Conservation (phyloP, 1,140 invertebrate genomes). For the Achroia grisella region DNA sequence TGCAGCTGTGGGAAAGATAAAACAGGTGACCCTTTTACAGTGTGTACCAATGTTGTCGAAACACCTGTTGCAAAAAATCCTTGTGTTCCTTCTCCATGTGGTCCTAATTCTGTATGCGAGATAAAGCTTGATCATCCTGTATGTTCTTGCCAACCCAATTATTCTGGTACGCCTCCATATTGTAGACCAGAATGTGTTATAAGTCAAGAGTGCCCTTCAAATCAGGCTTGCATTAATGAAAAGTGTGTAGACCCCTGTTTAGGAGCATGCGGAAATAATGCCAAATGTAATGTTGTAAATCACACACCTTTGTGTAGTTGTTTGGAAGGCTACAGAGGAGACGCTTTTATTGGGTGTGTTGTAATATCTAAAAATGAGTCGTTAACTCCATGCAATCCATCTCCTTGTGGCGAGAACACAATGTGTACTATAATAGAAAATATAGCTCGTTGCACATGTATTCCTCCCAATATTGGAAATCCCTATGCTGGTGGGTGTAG, state of each 20-base stretch:
- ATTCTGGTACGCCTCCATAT: slow-evolving; percentile 81
- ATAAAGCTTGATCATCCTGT: slow-evolving; percentile 84
- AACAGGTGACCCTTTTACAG: slow-evolving; percentile 86
- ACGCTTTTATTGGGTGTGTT: slow-evolving; percentile 86
- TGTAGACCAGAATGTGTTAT: slow-evolving; percentile 85
- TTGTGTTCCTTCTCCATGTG: slow-evolving; percentile 87
- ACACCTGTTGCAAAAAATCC: slow-evolving; percentile 75
- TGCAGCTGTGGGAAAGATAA: slow-evolving; percentile 84
- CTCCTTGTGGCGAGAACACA: slow-evolving; percentile 88
- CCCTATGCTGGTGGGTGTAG: slow-evolving; percentile 84
- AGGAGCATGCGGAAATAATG: slow-evolving; percentile 84
- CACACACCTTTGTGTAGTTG: slow-evolving; percentile 89
- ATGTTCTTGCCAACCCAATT: slow-evolving; percentile 85
- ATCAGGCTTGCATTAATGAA: slow-evolving; percentile 86
- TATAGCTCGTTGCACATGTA: slow-evolving; percentile 83
- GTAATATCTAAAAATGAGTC: slow-evolving; percentile 66
- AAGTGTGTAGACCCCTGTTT: slow-evolving; percentile 86
- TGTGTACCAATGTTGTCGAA: slow-evolving; percentile 75
- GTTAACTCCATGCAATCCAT: slow-evolving; percentile 83
- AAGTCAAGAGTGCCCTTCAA: slow-evolving; percentile 82
- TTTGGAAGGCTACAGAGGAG: slow-evolving; percentile 82
- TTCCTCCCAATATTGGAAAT: slow-evolving; percentile 89
- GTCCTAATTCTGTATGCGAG: slow-evolving; percentile 89
- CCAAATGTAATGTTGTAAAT: slow-evolving; percentile 85
- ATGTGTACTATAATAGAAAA: slow-evolving; percentile 81